Base-by-base conservation (phyloP, 2,113 vertebrate genomes). In the Calyptommatus sinebrachiatus region DNA sequence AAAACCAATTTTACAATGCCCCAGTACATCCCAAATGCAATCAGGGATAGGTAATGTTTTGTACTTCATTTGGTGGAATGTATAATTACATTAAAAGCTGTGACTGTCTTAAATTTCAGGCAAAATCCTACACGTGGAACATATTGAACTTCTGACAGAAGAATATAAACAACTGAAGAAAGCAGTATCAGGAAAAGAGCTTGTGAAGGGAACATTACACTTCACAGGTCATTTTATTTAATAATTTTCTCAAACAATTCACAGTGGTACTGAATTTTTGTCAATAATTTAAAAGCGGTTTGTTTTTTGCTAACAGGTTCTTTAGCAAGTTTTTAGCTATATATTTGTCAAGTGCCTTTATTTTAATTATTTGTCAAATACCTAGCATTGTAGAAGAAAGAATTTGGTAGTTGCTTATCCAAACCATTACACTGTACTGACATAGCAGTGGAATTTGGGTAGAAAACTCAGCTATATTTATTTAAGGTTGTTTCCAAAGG, bases 91-190 rank as follows among this genome's bases (percentile, higher is more conserved):
- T 29, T 26, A 79, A 35, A 53, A 31, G 45, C 53, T 76, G 70
- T 20, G 0, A 73, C 69, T 83, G 22, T 81, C 83, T 89, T 26
- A 24, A n/a, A 72, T 71, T 75, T 67, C 88, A 99, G 98, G 89
- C 73, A 91, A 96, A 89, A 69, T 96, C 83, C 94, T 99, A 8
- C 98, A 99, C 1, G 98, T 97, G 84, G 98, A 99, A 80, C 98
- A 99, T 77, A 96, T 99, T 10, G 97, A 98, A 88, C 95, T 99
- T 80, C 85, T 98, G 72, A 95, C 96, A 65, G 97, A 96, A 21
- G 96, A 98, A 31, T 99, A 92, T 89, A 97, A 96, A 76, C 92
- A 92, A 75, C 94, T 99, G 88, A 97, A 97, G 91, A 97, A 91
- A 83, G 95, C 96, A 75, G 93, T 98, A 22, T 45, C 90, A 48